Evolutionary conservation across 2,797 vertebrate species (phyloP).

Genomic region (Enteromius viviparus): DNA sequence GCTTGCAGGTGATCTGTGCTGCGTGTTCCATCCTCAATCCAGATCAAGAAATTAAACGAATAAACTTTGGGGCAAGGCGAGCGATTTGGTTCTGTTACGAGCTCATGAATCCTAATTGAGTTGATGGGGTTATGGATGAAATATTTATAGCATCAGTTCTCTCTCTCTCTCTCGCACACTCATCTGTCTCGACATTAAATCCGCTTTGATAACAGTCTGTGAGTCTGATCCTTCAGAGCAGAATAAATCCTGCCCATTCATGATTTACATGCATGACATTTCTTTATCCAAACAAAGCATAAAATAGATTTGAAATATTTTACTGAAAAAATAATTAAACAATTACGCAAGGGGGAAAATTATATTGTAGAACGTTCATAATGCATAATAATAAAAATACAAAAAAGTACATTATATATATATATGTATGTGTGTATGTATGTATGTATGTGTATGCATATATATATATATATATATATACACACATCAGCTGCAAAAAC

Average conservation of each 20-base stretch:
- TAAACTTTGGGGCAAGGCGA: background rate
- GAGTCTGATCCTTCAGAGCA: background rate
- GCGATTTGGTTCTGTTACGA: background rate
- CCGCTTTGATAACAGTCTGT: background rate
- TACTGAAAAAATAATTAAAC: background rate
- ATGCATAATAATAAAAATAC: no score
- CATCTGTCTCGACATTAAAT: slow-evolving; percentile 33
- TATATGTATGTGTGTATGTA: no score
- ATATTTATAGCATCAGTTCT: slow-evolving; percentile 46
- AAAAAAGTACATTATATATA: background rate
- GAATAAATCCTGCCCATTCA: background rate
- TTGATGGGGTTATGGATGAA: slow-evolving; percentile 39
- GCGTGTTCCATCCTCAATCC: background rate
- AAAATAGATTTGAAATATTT: background rate
- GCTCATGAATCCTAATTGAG: slow-evolving; percentile 27
- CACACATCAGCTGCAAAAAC: background rate
- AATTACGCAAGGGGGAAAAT: background rate
- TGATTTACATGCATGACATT: background rate
- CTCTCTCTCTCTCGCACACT: background rate
- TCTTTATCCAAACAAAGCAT: background rate
- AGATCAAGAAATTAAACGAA: background rate
- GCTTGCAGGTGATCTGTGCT: background rate
- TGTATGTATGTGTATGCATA: no score
- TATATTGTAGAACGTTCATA: background rate
- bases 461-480: no score